Conservation (phyloP, 1,140 invertebrate genomes). For the Aporrectodea caliginosa region DNA sequence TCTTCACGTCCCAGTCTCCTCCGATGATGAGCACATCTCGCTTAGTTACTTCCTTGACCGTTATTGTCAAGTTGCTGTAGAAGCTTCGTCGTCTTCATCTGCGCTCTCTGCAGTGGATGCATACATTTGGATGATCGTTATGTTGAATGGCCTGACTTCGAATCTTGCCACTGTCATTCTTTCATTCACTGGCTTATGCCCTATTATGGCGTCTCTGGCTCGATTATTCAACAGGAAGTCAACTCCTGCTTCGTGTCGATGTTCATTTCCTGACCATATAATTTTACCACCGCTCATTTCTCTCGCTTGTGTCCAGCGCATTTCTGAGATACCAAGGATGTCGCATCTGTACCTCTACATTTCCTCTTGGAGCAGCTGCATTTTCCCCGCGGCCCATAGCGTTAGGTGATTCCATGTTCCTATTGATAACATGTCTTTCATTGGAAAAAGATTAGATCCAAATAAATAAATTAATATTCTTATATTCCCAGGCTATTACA, state of each 20-base stretch:
- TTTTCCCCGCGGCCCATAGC: neutral
- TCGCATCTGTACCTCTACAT: neutral
- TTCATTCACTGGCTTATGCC: neutral
- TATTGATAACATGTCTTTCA: neutral
- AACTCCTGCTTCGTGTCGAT: neutral
- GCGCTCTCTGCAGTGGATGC: neutral
- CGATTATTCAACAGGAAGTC: neutral
- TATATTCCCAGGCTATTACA: too few relatives aligned
- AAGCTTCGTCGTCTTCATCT: neutral
- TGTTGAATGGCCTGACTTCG: neutral
- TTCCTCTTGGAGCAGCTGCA: neutral
- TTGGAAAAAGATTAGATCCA: too few relatives aligned
- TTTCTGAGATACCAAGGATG: neutral
- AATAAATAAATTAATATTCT: too few relatives aligned
- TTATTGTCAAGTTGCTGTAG: neutral
- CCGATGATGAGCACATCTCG: neutral
- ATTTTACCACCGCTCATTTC: neutral
- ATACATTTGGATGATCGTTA: neutral
- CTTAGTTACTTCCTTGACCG: neutral
- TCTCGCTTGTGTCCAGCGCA: neutral
- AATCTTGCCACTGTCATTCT: neutral
- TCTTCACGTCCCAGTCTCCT: neutral
- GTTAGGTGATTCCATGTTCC: neutral
- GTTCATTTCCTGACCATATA: neutral
- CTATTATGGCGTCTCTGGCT: neutral